Conservation (phyloP, 2,113 vertebrate species). For the Amazona vittata region DNA sequence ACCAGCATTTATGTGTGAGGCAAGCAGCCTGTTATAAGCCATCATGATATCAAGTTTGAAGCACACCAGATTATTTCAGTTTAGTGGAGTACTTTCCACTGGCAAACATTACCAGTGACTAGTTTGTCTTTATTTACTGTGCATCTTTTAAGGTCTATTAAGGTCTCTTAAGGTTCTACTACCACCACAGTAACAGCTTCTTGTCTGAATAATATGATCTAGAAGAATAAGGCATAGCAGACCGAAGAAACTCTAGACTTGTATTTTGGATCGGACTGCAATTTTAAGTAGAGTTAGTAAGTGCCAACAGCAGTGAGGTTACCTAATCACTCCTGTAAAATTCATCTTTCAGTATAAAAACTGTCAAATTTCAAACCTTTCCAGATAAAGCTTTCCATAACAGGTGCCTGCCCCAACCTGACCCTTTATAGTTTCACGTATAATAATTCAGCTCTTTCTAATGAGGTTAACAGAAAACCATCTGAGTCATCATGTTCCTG, state of each 20-base stretch:
- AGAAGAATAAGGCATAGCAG: not conserved
- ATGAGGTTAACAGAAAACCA: not conserved
- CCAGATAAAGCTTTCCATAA: not conserved
- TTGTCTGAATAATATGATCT: not conserved
- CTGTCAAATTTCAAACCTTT: not conserved
- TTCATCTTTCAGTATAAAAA: not conserved
- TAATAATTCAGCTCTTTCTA: not conserved
- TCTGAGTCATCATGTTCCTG: too few relatives aligned
- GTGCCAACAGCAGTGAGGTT: not conserved
- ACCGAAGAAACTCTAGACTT: not conserved
- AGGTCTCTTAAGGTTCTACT: not conserved
- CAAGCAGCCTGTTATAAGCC: not conserved
- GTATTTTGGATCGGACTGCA: not conserved
- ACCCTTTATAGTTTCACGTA: not conserved
- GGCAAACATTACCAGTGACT: not conserved
- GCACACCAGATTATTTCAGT: not conserved
- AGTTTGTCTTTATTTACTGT: not conserved
- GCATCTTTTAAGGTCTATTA: not conserved
- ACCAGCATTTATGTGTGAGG: fast-evolving
- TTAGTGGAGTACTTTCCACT: not conserved
- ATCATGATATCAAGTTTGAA: not conserved
- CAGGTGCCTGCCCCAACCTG: not conserved
- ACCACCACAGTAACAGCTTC: not conserved
- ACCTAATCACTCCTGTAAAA: not conserved
- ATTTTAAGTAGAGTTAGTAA: not conserved